Base-by-base conservation (phyloP, 2,888 invertebrate species). In the Gonocerus acuteangulatus region DNA sequence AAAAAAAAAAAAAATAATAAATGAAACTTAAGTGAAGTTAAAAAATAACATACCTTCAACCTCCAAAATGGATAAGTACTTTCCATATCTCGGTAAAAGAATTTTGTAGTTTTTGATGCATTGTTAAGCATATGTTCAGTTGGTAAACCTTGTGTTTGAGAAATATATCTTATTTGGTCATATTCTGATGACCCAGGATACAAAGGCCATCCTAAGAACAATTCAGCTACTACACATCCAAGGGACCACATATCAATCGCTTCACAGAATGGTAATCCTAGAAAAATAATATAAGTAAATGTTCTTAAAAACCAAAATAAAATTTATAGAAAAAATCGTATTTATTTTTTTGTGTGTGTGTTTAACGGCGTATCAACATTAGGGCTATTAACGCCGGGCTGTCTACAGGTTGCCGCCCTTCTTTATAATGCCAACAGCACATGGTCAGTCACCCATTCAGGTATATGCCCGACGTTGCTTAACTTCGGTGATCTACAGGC, bases 241-340 rank as follows among this genome's bases (percentile, higher is more conserved):
- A 99, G 79, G 4, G 96, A 97, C 99, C 99, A 99, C 97, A 99
- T 99, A 77, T 99, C 99, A 71, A 99, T 99, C 13, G 97, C 95
- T 77, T 99, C 99, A 79, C 95, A 95, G 79, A 99, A 99, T 65
- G 96, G 97, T 70, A 99, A 79, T 19, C 99, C 75, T 75, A 65
- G n/a, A 68, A 64, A 39, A 47, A 44, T 23, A 57, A 44, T 9
- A 32, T 9, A 32, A 32, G 32, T 9, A 32, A 32, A 32, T 9
- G 11, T 32, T 32, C 6, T n/a, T n/a, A n/a, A n/a, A n/a, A n/a
- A n/a, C n/a, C n/a, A n/a, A n/a, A n/a, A n/a, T n/a, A n/a, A n/a
- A 32, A 32, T 9, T 9, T 32, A n/a, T n/a, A n/a, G n/a, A n/a
- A n/a, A n/a, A n/a, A n/a, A n/a, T n/a, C n/a, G n/a, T n/a, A n/a